Percentiles rank a stretch among this genome's conserved stretches.
Conservation (phyloP, 2,888 invertebrate genomes). For the Phragmatobia fuliginosa region DNA sequence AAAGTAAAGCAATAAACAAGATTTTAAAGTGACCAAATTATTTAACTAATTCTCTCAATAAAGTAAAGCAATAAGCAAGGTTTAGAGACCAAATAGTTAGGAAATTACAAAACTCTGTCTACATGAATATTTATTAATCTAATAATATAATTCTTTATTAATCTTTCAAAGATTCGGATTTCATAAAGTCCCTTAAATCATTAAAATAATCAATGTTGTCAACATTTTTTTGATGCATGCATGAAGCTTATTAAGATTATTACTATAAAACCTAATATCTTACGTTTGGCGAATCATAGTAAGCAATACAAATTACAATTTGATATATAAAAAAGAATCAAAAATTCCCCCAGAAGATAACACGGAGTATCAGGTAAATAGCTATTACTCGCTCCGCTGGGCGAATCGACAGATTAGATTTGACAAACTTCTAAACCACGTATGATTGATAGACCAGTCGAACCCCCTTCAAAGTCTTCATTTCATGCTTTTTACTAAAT, state of each 20-base stretch:
- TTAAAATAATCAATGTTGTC: no score
- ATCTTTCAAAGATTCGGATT: no score
- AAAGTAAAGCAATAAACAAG: no score
- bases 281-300: constrained; percentile 35
- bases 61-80: no score
- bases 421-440: constrained; percentile 64
- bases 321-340: constrained; percentile 73
- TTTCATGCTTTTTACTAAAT: constrained; percentile 75
- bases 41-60: no score
- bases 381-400: constrained; percentile 84
- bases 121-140: no score
- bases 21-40: no score
- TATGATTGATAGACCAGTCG: constrained; percentile 78
- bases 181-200: no score
- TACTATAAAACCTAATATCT: background rate
- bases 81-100: no score
- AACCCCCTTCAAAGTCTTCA: constrained; percentile 72
- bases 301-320: constrained; percentile 67
- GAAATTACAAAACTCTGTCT: no score
- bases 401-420: constrained; percentile 73
- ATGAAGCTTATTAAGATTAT: constrained; percentile 12
- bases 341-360: constrained; percentile 74
- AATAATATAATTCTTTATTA: no score
- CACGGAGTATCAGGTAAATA: constrained; percentile 80
- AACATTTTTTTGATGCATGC: no score